Conservation (phyloP, 1,140 invertebrate genomes). For the Drosophila micromelanica region DNA sequence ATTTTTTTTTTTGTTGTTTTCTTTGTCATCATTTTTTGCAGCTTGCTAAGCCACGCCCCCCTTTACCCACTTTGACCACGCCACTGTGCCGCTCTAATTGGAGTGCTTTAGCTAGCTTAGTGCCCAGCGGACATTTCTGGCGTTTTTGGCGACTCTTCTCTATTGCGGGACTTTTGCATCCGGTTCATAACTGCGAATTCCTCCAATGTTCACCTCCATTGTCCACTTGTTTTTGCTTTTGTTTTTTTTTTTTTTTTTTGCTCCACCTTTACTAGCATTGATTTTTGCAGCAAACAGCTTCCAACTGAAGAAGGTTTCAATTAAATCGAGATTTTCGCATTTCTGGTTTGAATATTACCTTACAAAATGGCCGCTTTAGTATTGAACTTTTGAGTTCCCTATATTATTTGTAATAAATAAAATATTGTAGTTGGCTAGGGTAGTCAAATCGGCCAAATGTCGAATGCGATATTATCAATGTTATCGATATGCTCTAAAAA, state of each 20-base stretch:
- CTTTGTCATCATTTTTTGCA: slow-evolving; percentile 1
- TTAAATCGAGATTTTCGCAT: background rate
- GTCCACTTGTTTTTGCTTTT: background rate
- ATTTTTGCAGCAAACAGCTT: background rate
- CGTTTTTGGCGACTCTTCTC: slow-evolving; percentile 30
- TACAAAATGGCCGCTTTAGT: too few relatives aligned
- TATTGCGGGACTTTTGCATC: slow-evolving; percentile 13
- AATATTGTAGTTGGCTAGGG: too few relatives aligned
- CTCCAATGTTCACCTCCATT: slow-evolving; percentile 7
- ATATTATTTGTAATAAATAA: too few relatives aligned
- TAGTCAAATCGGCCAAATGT: too few relatives aligned
- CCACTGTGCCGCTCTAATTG: slow-evolving; percentile 36
- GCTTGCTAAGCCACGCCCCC: slow-evolving; percentile 15
- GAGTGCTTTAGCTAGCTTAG: slow-evolving; percentile 44
- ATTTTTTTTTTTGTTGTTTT: background rate
- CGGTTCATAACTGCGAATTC: slow-evolving; percentile 20
- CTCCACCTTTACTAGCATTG: background rate
- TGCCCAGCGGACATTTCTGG: slow-evolving; percentile 37
- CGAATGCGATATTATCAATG: too few relatives aligned
- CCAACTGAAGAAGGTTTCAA: background rate
- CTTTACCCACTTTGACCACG: background rate
- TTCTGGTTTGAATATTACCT: too few relatives aligned
- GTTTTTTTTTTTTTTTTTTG: background rate
- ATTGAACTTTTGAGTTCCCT: too few relatives aligned
- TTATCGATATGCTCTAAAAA: too few relatives aligned